Conservation (phyloP, 2,113 vertebrate genomes). For the Helogale parvula region DNA sequence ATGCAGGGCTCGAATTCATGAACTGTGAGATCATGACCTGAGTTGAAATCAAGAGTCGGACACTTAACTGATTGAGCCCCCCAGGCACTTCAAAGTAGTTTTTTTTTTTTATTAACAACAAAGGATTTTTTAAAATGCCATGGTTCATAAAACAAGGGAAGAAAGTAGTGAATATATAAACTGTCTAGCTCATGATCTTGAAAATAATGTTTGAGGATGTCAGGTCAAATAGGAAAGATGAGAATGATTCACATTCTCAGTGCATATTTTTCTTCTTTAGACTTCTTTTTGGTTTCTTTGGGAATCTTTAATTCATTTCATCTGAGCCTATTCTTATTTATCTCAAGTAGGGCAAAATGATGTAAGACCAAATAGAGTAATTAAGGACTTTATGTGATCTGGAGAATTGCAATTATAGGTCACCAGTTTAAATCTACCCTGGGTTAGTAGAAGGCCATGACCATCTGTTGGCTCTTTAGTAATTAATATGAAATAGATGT, state of each 20-base stretch:
- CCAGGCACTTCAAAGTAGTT: no score
- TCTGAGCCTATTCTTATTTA: constrained; percentile 28
- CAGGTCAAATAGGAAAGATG: not conserved
- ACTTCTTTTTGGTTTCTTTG: not conserved
- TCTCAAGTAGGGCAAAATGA: not conserved
- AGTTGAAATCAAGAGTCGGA: no score
- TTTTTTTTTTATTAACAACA: not conserved
- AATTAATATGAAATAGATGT: constrained; percentile 20
- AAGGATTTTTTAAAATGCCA: not conserved
- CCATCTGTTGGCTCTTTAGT: constrained; percentile 35
- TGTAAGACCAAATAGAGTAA: constrained; percentile 39
- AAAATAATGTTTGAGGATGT: not conserved
- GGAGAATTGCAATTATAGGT: constrained; percentile 18
- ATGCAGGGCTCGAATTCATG: no score
- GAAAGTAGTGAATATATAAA: not conserved
- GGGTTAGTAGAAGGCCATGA: not conserved
- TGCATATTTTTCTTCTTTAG: not conserved
- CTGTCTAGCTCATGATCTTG: not conserved
- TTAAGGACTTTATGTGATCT: constrained; percentile 54
- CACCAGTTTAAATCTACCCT: constrained; percentile 30
- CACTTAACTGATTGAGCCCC: no score
- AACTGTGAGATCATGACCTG: no score
- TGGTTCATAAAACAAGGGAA: not conserved
- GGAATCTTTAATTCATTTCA: not conserved
- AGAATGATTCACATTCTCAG: not conserved